These are phyloP conservation scores for Recurvirostra avosetta DNA, from an alignment of 2,113 vertebrate species.

Conservation along the genomic window DNA sequence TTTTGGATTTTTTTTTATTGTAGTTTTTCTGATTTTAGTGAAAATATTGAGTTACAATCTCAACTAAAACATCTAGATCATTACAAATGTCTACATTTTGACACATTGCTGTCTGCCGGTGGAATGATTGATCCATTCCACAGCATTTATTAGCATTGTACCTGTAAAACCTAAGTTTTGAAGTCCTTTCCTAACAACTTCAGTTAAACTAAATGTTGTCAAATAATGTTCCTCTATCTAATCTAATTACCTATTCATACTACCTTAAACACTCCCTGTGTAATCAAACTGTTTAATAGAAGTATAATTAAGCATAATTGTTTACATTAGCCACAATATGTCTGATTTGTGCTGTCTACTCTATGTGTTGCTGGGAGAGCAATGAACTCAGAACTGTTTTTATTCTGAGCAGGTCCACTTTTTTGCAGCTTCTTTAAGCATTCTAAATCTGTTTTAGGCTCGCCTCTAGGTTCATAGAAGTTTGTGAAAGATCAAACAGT, in stretches of 20 bases:
- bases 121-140: not conserved
- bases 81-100: not conserved
- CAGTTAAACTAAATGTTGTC: not conserved
- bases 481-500: not conserved
- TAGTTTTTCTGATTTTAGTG: not conserved
- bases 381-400: not conserved
- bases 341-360: not conserved
- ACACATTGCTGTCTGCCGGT: rapidly evolving
- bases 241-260: not conserved
- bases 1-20: not conserved
- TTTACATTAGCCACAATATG: not conserved
- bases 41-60: not conserved
- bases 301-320: not conserved
- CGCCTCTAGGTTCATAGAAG: not conserved
- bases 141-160: not conserved
- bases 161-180: not conserved
- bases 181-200: not conserved
- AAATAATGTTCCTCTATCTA: not conserved
- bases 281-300: not conserved
- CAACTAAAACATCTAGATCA: not conserved
- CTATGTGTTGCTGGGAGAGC: not conserved
- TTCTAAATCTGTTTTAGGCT: not conserved
- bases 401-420: not conserved
- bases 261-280: not conserved
- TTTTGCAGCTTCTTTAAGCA: not conserved